A percentile compares a stretch with the other conserved stretches of the same genome.
Evolutionary conservation across 2,888 invertebrate genomes (phyloP).

Genomic region (Drosophila planitibia): DNA sequence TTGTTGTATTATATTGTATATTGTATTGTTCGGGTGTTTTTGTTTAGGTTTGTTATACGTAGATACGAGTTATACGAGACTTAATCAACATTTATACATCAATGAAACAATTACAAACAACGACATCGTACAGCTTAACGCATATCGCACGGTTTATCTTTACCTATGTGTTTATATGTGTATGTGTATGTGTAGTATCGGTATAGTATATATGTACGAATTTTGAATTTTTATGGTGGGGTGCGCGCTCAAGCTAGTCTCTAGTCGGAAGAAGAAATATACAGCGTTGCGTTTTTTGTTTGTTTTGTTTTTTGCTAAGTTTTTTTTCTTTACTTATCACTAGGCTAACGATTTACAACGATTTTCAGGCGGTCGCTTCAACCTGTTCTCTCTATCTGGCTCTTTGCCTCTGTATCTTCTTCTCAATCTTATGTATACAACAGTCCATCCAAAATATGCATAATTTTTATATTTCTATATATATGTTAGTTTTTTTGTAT

Average conservation of each 20-base stretch:
- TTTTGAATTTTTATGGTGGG: slow-evolving; percentile 62
- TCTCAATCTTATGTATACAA: slow-evolving; percentile 61
- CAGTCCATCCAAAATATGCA: slow-evolving; percentile 68
- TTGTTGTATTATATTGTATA: slow-evolving; percentile 22
- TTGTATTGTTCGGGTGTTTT: slow-evolving; percentile 27
- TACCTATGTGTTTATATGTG: slow-evolving; percentile 25
- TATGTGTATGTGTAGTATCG: slow-evolving; percentile 26
- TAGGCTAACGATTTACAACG: slow-evolving; percentile 62
- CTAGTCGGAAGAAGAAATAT: slow-evolving; percentile 56
- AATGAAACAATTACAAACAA: slow-evolving; percentile 76
- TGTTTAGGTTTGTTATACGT: slow-evolving; percentile 29
- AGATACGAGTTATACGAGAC: slow-evolving; percentile 51
- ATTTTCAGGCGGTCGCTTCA: slow-evolving; percentile 21
- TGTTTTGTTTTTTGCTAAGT: slow-evolving; percentile 10
- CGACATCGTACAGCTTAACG: slow-evolving; percentile 50
- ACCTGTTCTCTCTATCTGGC: not conserved
- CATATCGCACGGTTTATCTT: slow-evolving; percentile 26
- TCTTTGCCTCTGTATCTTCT: slow-evolving; percentile 23
- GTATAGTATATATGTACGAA: slow-evolving; percentile 32
- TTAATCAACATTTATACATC: slow-evolving; percentile 73
- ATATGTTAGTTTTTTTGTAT: slow-evolving; percentile 27
- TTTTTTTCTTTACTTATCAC: slow-evolving; percentile 42
- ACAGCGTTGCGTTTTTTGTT: slow-evolving; percentile 28
- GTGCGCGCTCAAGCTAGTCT: slow-evolving; percentile 65
- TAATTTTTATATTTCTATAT: slow-evolving; percentile 31